These are phyloP conservation scores for Chrysolina haemoptera DNA, from an alignment of 2,888 invertebrate species.

Conservation along the genomic window DNA sequence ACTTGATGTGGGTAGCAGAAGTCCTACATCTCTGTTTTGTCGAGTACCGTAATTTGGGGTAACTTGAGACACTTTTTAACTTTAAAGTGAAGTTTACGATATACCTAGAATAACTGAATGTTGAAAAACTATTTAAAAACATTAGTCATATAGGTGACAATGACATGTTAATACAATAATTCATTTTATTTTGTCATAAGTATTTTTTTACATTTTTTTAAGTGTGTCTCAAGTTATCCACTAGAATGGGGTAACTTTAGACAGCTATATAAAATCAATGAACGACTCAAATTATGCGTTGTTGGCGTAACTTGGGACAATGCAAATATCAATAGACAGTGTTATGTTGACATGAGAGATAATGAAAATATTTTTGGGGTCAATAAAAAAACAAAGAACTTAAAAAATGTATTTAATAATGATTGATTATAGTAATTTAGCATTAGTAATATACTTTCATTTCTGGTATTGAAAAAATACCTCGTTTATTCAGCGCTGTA, in stretches of 20 bases:
- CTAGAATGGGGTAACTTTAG: slow-evolving; percentile 3
- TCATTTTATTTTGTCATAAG: slow-evolving; percentile 1
- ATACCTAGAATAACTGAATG: slow-evolving; percentile 1
- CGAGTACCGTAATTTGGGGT: slow-evolving; percentile 5
- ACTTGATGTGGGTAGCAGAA: no score
- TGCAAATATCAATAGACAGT: slow-evolving; percentile 7
- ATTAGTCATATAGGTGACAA: slow-evolving; percentile 9
- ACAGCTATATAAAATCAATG: neutral
- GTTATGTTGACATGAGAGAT: slow-evolving; percentile 8
- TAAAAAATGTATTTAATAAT: neutral
- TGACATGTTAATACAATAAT: neutral
- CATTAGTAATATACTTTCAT: neutral
- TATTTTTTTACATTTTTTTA: neutral
- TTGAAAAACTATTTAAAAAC: slow-evolving; percentile 1
- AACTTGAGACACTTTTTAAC: slow-evolving; percentile 7
- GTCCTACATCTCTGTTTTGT: no score
- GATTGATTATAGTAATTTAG: slow-evolving; percentile 18
- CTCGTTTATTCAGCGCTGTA: slow-evolving; percentile 20
- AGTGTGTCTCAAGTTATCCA: slow-evolving; percentile 8
- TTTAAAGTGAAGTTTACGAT: slow-evolving; percentile 5
- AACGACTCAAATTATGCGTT: slow-evolving; percentile 11
- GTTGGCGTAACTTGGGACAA: slow-evolving; percentile 3
- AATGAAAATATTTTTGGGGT: slow-evolving; percentile 18
- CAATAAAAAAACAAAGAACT: slow-evolving; percentile 23
- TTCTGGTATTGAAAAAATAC: slow-evolving; percentile 21